Conservation (phyloP, 2,888 invertebrate species). For the Cerastis leucographa region DNA sequence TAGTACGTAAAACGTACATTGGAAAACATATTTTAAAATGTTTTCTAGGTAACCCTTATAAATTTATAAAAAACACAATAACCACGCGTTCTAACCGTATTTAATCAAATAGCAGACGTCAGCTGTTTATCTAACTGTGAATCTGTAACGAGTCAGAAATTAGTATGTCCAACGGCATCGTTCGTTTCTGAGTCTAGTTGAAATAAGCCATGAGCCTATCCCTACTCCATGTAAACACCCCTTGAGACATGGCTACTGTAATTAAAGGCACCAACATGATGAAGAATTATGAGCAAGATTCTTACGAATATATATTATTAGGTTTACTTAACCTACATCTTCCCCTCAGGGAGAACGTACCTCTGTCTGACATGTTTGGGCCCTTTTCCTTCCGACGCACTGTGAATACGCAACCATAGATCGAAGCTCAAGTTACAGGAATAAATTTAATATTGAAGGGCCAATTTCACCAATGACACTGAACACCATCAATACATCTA, state of each 20-base stretch:
- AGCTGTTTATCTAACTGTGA: slow-evolving; percentile 53
- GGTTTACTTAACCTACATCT: slow-evolving; percentile 49
- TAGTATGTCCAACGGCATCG: background rate
- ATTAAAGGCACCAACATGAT: background rate
- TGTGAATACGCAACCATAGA: slow-evolving; percentile 6
- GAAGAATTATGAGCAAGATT: background rate
- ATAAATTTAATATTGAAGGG: slow-evolving; percentile 22
- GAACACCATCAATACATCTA: background rate
- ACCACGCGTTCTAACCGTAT: background rate
- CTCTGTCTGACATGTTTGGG: slow-evolving; percentile 22
- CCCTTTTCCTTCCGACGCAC: slow-evolving; percentile 29
- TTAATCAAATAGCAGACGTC: slow-evolving; percentile 25
- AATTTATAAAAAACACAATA: background rate
- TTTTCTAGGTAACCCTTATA: background rate
- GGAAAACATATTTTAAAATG: background rate
- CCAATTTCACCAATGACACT: background rate
- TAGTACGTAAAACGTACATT: background rate
- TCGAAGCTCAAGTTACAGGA: slow-evolving; percentile 36
- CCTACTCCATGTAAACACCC: background rate
- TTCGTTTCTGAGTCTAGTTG: background rate
- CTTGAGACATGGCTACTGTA: background rate
- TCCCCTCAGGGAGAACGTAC: slow-evolving; percentile 2
- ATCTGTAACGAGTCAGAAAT: slow-evolving; percentile 36
- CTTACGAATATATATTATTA: slow-evolving; percentile 20
- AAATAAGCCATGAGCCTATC: background rate